Base-by-base conservation (phyloP, 1,140 invertebrate genomes). In the Drosophila nikananu region DNA sequence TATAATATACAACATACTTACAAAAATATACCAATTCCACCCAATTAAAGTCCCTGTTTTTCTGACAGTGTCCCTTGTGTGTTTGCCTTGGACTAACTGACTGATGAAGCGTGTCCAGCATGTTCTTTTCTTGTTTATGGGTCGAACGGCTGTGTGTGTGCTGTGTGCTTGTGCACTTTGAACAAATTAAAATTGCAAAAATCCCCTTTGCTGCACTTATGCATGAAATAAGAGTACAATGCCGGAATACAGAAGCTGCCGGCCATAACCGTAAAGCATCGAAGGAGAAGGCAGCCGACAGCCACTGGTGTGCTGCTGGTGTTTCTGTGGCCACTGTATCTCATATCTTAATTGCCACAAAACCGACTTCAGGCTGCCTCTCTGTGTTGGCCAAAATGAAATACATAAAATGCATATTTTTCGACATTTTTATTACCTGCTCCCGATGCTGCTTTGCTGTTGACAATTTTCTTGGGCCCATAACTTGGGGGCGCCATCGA, bases 171-270 rank as follows among this genome's bases (percentile, higher is more conserved):
- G 59, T 79, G 81, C 80, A 86, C 84, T 86, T 87, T 86, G 83
- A 74, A 77, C 80, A 87, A 86, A 86, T 86, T 86, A 87, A 87
- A 86, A 86, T 83, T 86, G 76, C 72, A 87, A 87, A 75, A 86
- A 86, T 89, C 77, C 83, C 73, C 67, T 60, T 57, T 80, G 83
- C 71, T 80, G 80, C 80, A 84, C 66, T 84, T 83, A 86, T 83
- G 77, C 52, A 70, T 70, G 68, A 67, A 41, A 57, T 51, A 57
- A 57, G 54, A 57, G 54, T 39, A 75, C 71, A 59, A 23, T 67
- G 64, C 59, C 59, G 64, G 64, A 73, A 80, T 72, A 57, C 80
- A 62, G 67, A 74, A 86, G 64, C 74, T 66, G 51, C 64, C 51
- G 32, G 66, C 71, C 71, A 86, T 82, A 70, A 73, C 71, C 83